These are phyloP conservation scores for Tachuris rubrigastra DNA, from an alignment of 2,113 vertebrate species.

Conservation along the genomic window DNA sequence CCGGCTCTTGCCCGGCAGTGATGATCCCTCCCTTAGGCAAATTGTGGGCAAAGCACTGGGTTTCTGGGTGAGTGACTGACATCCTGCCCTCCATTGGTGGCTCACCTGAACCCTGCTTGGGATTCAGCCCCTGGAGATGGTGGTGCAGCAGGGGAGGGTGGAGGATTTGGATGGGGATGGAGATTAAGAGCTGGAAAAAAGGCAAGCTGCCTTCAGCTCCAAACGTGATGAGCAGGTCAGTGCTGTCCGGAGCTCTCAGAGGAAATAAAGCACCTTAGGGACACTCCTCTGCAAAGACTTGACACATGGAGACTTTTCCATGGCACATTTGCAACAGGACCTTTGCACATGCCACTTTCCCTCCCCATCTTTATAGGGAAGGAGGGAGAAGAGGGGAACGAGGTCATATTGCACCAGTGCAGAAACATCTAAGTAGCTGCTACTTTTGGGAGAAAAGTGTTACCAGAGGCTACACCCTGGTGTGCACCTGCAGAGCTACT, in stretches of 20 bases:
- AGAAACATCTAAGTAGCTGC: not conserved
- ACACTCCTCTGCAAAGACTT: not conserved
- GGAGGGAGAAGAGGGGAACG: not conserved
- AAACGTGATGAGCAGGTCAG: not conserved
- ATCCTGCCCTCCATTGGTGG: not conserved
- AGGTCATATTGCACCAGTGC: not conserved
- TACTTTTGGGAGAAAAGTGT: not conserved
- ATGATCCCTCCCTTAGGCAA: accelerated
- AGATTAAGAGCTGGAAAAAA: not conserved
- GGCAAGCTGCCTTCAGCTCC: not conserved
- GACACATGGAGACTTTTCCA: not conserved
- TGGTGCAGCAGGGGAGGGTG: not conserved
- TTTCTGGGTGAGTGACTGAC: not conserved
- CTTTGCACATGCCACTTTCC: not conserved
- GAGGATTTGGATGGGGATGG: not conserved
- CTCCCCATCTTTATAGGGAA: not conserved
- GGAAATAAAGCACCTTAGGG: not conserved
- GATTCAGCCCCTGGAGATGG: not conserved
- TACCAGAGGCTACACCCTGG: accelerated
- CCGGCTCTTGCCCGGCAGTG: accelerated
- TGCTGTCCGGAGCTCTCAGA: not conserved
- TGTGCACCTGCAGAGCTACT: not conserved
- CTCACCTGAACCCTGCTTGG: not conserved
- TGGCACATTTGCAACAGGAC: not conserved
- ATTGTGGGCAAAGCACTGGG: accelerated